Evolutionary conservation across 2,113 vertebrate species (phyloP).

Genomic region (Meleagris gallopavo): DNA sequence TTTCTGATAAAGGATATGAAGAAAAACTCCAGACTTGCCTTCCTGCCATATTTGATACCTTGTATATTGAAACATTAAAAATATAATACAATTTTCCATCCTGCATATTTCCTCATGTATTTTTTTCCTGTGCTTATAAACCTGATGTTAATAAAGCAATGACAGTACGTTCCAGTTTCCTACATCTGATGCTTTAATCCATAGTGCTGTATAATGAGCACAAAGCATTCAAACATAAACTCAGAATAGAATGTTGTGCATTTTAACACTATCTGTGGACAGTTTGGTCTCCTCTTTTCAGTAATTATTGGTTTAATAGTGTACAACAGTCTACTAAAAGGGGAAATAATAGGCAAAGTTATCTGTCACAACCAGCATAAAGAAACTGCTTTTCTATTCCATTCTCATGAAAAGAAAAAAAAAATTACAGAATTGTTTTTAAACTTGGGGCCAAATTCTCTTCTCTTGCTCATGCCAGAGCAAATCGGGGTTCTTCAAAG

Average conservation of each 20-base stretch:
- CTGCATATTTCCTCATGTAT: background rate
- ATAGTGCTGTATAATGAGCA: background rate
- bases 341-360: background rate
- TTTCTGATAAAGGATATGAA: background rate
- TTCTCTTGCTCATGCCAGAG: background rate
- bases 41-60: background rate
- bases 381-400: background rate
- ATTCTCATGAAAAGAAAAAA: background rate
- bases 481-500: background rate
- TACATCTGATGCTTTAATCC: background rate
- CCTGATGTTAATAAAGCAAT: background rate
- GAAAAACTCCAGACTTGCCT: background rate
- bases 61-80: background rate
- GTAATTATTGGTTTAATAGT: background rate
- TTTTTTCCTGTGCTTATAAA: background rate
- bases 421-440: background rate
- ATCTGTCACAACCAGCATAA: background rate
- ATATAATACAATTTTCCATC: background rate
- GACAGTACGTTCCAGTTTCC: background rate
- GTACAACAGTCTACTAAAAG: background rate
- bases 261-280: background rate
- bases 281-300: background rate
- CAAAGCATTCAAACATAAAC: background rate
- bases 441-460: fast-evolving
- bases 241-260: background rate